Base-by-base conservation (phyloP, 2,113 vertebrate species). In the Chionomys nivalis region DNA sequence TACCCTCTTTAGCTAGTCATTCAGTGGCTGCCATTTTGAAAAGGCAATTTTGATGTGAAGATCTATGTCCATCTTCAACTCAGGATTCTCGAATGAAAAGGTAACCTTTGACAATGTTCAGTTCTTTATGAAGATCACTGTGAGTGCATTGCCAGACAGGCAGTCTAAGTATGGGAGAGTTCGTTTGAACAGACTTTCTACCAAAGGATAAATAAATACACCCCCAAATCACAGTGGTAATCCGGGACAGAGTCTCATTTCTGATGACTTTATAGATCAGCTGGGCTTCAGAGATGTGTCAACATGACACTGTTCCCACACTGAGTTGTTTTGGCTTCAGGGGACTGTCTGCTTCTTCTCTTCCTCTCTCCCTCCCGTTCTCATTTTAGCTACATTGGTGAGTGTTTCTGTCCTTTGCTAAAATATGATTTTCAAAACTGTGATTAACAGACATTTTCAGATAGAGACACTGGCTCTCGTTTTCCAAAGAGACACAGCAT, bases 271-370 rank as follows among this genome's bases (percentile, higher is more conserved):
- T 89, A 76, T 86, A 65, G 90, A 96, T 82, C 39, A 19, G 89
- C 89, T 87, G 16, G 87, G 82, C 96, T 97, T 97, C 94, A 83
- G 92, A 96, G 92, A 77, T 91, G 92, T 52, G 39, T 85, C 68
- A 39, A 90, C 70, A 85, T 61, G 94, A 91, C 66, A 14, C 90
- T 28, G 76, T 90, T 23, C 87, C 89, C 92, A 86, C 42, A 94
- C 94, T 93, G 98, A 98, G 97, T 97, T 96, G 98, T 98, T 96
- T 97, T 98, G 97, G 83, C 97, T 98, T 94, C 95, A 96, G 97
- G 95, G 94, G 52, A 52, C 81, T 96, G 73, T 88, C 75, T 72
- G 39, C 16, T 9, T 8, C 0, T n/a, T n/a, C 24, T 9, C 17
- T 52, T 55, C n/a, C 23, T 44, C 14, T 26, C 58, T 28, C 21